These are phyloP conservation scores for Sycobia sp. DNA, from an alignment of 1,140 invertebrate species.

Conservation along the genomic window DNA sequence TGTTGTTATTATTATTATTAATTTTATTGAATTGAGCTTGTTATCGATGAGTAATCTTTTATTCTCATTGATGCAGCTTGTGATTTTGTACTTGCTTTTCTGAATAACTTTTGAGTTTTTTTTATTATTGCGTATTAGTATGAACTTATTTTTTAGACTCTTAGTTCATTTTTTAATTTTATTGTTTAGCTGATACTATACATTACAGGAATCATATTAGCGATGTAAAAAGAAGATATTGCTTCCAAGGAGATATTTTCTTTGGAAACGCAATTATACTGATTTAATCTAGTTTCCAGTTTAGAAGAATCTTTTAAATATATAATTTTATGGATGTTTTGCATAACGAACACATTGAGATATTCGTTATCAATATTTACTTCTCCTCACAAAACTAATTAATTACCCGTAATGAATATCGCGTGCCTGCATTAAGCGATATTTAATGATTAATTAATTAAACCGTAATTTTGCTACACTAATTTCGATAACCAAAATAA, in stretches of 20 bases:
- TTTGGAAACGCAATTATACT: not conserved
- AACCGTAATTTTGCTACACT: constrained; percentile 6
- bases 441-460: constrained; percentile 15
- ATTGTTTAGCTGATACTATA: constrained; percentile 6
- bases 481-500: constrained; percentile 14
- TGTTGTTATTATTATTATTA: too few species aligned
- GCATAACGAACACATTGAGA: constrained; percentile 12
- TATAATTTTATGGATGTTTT: not conserved
- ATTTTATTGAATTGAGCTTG: too few species aligned
- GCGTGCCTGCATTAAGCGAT: not conserved
- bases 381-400: constrained; percentile 7
- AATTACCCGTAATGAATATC: constrained; percentile 4
- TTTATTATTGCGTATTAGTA: not conserved
- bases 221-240: not conserved
- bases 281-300: not conserved
- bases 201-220: constrained; percentile 13
- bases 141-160: not conserved
- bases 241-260: constrained; percentile 2
- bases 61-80: constrained; percentile 3
- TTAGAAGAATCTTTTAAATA: constrained; percentile 4
- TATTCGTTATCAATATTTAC: constrained; percentile 8
- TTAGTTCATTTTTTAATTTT: not conserved
- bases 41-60: not conserved
- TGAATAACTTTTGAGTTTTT: too few species aligned
- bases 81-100: constrained; percentile 1